Conservation (phyloP, 2,113 vertebrate species). For the Malurus melanocephalus region DNA sequence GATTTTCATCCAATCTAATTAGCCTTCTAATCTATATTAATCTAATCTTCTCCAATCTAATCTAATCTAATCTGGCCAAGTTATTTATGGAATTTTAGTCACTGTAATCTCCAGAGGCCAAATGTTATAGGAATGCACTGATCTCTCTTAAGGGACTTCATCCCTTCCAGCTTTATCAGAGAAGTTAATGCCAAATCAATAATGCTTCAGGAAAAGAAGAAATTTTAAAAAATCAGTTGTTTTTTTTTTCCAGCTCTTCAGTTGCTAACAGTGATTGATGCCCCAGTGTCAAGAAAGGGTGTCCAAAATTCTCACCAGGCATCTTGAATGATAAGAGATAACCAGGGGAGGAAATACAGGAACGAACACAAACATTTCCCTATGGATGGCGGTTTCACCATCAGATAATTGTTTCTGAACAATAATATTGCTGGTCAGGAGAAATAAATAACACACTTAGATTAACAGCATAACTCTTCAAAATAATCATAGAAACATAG, state of each 20-base stretch:
- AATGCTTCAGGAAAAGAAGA: background rate
- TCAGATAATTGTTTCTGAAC: background rate
- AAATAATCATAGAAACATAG: background rate
- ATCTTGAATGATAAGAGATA: background rate
- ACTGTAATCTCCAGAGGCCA: background rate
- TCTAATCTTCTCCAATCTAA: constrained; percentile 17
- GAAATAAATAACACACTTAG: accelerated
- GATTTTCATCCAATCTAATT: constrained; percentile 19
- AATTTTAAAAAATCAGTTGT: background rate
- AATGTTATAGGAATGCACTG: background rate
- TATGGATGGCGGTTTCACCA: background rate
- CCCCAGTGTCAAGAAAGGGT: background rate
- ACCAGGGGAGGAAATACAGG: background rate
- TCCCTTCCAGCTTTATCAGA: background rate
- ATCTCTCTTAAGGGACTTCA: background rate
- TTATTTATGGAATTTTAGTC: constrained; percentile 26
- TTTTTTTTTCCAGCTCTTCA: background rate
- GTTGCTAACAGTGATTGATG: background rate
- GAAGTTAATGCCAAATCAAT: background rate
- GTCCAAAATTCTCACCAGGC: background rate
- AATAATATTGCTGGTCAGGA: background rate
- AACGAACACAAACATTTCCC: background rate
- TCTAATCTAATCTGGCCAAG: constrained; percentile 21
- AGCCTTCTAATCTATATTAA: background rate
- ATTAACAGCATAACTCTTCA: background rate